Base-by-base conservation (phyloP, 2,797 vertebrate species). In the Allobates femoralis region DNA sequence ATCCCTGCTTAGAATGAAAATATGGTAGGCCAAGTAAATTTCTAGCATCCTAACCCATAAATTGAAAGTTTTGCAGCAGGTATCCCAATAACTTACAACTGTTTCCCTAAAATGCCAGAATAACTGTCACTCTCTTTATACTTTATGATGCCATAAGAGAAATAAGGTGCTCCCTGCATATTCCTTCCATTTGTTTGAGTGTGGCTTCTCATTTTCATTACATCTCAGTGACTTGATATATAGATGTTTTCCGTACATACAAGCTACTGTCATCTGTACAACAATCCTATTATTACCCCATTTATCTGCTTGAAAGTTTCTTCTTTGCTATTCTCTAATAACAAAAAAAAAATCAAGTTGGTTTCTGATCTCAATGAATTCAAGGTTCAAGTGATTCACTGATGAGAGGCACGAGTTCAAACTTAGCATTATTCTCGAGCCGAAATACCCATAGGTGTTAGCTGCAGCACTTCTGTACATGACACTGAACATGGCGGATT, bases 361-460 rank as follows among this genome's bases (percentile, higher is more conserved):
- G 3, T 2, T 55, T 67, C 58, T 64, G n/a, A 4, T 8, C n/a
- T 30, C 30, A 77, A 23, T 66, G 14, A 60, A 62, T 71, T 30
- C n/a, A 69, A 51, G n/a, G 74, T 83, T 55, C 19, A 53, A 81
- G n/a, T 88, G 83, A 85, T 88, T 84, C 53, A 84, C 32, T 81
- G 46, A 60, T 77, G 83, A 88, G 58, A 87, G 76, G 60, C n/a
- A 32, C 28, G 46, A 50, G 23, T 34, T 50, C 64, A 60, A 34
- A 71, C 15, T 79, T 64, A 66, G 58, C 82, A 28, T 74, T 87
- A 79, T 84, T 87, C 34, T 28, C 60, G 23, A 79, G 32, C 83
- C 56, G 75, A 85, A 81, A 85, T 81, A 81, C 82, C 58, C 78
- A 88, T 46, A 78, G 69, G 78, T 88, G 83, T 23, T 55, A 81